Percentiles rank a stretch among this genome's conserved stretches.
Evolutionary conservation across 2,888 invertebrate genomes (phyloP).

Genomic region (Eupeodes luniger): DNA sequence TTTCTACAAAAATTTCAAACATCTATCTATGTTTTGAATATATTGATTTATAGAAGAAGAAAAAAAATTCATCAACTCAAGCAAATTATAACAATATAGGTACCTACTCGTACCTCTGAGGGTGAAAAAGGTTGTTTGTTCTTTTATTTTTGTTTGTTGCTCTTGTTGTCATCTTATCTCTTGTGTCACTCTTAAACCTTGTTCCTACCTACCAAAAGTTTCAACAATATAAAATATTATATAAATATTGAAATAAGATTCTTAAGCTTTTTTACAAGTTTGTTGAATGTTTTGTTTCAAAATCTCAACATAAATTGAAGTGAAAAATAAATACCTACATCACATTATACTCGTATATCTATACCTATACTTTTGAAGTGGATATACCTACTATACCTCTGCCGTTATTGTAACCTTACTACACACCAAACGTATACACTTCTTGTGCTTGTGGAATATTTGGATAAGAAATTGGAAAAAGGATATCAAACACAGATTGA

Average conservation of each 20-base stretch:
- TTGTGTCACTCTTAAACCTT: too few relatives aligned
- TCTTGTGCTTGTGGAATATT: slow-evolving; percentile 42
- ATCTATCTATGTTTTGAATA: slow-evolving; percentile 28
- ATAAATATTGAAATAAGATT: not conserved
- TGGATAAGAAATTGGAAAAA: slow-evolving; percentile 48
- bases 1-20: not conserved
- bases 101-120: not conserved
- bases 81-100: not conserved
- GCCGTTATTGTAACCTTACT: too few relatives aligned
- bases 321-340: slow-evolving; percentile 30
- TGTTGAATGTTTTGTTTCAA: slow-evolving; percentile 5
- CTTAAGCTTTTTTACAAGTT: not conserved
- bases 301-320: slow-evolving; percentile 24
- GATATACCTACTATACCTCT: not conserved
- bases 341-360: not conserved
- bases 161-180: not conserved
- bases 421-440: not conserved
- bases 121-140: slow-evolving; percentile 13
- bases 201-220: not conserved
- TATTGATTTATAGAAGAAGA: slow-evolving; percentile 14
- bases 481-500: slow-evolving; percentile 33
- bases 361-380: slow-evolving; percentile 6
- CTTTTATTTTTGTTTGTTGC: not conserved
- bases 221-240: not conserved
- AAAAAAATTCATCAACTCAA: slow-evolving; percentile 7